phyloP scores from a whole-genome alignment of 2,797 vertebrate genomes.

The Fratercula arctica region DNA sequence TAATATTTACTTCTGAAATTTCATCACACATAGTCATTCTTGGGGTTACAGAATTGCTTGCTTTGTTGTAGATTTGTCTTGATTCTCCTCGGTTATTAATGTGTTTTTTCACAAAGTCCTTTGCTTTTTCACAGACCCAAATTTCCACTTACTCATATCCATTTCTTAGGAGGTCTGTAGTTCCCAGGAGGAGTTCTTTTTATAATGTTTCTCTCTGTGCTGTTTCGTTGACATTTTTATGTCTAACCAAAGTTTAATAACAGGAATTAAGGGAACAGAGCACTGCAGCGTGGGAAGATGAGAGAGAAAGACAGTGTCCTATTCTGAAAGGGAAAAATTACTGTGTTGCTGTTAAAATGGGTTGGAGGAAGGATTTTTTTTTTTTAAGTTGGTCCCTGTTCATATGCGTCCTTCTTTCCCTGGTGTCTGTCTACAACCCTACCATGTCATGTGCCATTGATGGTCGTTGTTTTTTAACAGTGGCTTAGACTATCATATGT shows the following conservation, averaged over 20 bases:
- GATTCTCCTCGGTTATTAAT: not conserved
- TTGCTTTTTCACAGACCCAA: not conserved
- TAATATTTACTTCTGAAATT: not conserved
- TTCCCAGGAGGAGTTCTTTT: constrained; percentile 8
- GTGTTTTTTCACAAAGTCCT: not conserved
- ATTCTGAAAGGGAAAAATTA: not conserved
- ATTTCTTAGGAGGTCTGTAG: not conserved
- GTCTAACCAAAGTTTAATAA: constrained; percentile 17
- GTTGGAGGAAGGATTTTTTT: not conserved
- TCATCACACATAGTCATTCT: not conserved
- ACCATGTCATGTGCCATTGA: not conserved
- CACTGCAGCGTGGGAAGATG: not conserved
- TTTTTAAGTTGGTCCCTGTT: not conserved
- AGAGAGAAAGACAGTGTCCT: not conserved
- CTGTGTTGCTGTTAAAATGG: not conserved
- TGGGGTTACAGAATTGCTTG: not conserved
- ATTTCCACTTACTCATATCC: constrained; percentile 13
- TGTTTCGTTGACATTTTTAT: not conserved
- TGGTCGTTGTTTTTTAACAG: not conserved
- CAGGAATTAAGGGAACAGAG: constrained; percentile 1
- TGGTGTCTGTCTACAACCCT: not conserved
- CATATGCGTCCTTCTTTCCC: not conserved
- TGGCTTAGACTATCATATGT: not conserved
- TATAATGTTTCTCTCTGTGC: not conserved
- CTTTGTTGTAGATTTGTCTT: not conserved